phyloP scores from a whole-genome alignment of 2,797 vertebrate species.

The Anguilla pacifica region DNA sequence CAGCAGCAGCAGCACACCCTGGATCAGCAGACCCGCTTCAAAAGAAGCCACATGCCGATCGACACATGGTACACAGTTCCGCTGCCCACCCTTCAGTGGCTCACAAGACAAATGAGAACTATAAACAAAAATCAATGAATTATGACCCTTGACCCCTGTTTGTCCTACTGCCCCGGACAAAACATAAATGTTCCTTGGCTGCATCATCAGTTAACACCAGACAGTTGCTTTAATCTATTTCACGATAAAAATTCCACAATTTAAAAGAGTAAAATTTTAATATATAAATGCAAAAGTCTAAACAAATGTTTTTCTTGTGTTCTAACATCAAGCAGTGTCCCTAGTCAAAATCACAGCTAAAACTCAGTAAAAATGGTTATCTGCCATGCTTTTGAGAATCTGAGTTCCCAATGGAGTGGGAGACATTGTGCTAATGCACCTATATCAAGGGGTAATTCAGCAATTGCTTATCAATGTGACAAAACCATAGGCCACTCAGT shows the following conservation, averaged over 20 bases:
- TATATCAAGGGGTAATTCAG: neutral
- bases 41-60: neutral
- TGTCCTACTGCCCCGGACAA: neutral
- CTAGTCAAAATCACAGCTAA: neutral
- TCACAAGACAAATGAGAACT: neutral
- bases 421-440: neutral
- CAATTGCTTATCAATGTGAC: neutral
- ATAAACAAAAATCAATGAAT: neutral
- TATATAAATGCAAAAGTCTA: neutral
- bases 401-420: neutral
- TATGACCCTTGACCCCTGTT: neutral
- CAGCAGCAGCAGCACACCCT: neutral
- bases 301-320: neutral
- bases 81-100: neutral
- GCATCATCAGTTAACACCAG: neutral
- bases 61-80: neutral
- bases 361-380: neutral
- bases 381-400: neutral
- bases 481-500: too few species aligned
- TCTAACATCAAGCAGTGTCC: neutral
- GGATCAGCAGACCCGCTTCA: conserved; percentile 23
- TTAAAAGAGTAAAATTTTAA: neutral
- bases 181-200: neutral
- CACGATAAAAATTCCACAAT: neutral
- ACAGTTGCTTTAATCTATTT: neutral